Percentiles rank a stretch among this genome's conserved stretches.
phyloP scores from a whole-genome alignment of 2,113 vertebrate genomes.

The Beaufortia kweichowensis region DNA sequence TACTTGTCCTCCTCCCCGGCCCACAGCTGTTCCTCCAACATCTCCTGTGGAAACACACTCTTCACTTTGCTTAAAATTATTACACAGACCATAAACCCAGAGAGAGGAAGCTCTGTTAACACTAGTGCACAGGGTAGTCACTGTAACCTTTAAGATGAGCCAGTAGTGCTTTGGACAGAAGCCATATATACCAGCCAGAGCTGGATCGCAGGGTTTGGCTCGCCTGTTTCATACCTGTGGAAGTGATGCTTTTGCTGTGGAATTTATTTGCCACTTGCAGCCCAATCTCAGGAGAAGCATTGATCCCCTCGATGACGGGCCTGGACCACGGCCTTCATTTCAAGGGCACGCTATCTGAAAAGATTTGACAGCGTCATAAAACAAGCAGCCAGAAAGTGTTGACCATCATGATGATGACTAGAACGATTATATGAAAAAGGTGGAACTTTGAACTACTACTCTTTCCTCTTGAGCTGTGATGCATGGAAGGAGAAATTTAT shows the following conservation, averaged over 20 bases:
- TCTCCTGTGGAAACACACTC: slow-evolving; percentile 69
- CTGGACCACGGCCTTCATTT: slow-evolving; percentile 38
- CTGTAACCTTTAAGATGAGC: slow-evolving; percentile 75
- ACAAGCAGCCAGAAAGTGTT: slow-evolving; percentile 44
- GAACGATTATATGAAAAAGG: slow-evolving; percentile 26
- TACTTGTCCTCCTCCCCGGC: slow-evolving; percentile 72
- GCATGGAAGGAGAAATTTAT: not conserved
- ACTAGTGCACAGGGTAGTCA: slow-evolving; percentile 65
- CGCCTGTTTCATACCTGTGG: slow-evolving; percentile 34
- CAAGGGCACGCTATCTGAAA: slow-evolving; percentile 31
- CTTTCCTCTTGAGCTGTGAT: not conserved
- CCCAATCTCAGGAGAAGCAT: slow-evolving; percentile 35
- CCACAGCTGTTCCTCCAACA: slow-evolving; percentile 68
- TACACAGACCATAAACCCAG: slow-evolving; percentile 73
- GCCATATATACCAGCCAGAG: slow-evolving; percentile 69
- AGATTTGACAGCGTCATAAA: slow-evolving; percentile 49
- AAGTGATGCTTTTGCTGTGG: slow-evolving; percentile 61
- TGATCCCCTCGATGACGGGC: slow-evolving; percentile 42
- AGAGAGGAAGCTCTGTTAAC: slow-evolving; percentile 71
- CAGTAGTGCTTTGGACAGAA: slow-evolving; percentile 62
- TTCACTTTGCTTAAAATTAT: slow-evolving; percentile 76
- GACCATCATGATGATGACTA: slow-evolving; percentile 36
- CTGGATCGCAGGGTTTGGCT: slow-evolving; percentile 57
- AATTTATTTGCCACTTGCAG: slow-evolving; percentile 64
- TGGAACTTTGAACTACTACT: not conserved